Evolutionary conservation across 1,140 invertebrate genomes (phyloP).

Genomic region (Drosophila rhopaloa): DNA sequence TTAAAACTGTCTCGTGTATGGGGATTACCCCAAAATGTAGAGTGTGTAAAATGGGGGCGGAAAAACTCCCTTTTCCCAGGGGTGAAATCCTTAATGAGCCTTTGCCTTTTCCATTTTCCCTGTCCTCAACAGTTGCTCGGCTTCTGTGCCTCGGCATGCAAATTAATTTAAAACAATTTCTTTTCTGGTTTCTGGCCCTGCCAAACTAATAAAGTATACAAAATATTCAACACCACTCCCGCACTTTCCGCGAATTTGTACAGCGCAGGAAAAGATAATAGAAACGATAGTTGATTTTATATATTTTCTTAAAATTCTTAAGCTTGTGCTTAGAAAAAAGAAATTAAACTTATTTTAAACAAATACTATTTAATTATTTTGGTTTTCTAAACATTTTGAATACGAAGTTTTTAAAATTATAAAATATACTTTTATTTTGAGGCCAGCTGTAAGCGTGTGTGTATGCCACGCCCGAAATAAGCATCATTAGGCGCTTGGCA

Average conservation of each 20-base stretch:
- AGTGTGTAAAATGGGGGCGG: background rate
- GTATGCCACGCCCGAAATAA: conserved; percentile 58
- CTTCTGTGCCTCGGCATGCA: conserved; percentile 56
- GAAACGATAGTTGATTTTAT: background rate
- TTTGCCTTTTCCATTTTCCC: conserved; percentile 13
- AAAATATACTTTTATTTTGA: background rate
- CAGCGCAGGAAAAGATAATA: background rate
- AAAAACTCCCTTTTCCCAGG: conserved; percentile 32
- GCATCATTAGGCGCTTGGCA: conserved; percentile 77
- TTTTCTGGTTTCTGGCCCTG: conserved; percentile 52
- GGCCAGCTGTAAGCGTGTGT: background rate
- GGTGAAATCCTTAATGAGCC: conserved; percentile 54
- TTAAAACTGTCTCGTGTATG: conserved; percentile 5
- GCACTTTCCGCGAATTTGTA: background rate
- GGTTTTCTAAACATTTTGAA: background rate
- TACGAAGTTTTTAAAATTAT: background rate
- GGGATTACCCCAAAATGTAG: conserved; percentile 1
- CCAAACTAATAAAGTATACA: conserved; percentile 65
- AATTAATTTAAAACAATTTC: conserved; percentile 80
- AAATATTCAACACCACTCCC: conserved; percentile 36
- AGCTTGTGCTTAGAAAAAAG: no score
- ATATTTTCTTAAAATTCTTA: no score
- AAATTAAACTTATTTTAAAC: no score
- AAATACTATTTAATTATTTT: no score
- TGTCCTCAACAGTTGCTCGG: conserved; percentile 16